Evolutionary conservation across 2,888 invertebrate species (phyloP), one percentile per base, ranked within the genome.

Genomic region (Xanthorhoe spadicearia): DNA sequence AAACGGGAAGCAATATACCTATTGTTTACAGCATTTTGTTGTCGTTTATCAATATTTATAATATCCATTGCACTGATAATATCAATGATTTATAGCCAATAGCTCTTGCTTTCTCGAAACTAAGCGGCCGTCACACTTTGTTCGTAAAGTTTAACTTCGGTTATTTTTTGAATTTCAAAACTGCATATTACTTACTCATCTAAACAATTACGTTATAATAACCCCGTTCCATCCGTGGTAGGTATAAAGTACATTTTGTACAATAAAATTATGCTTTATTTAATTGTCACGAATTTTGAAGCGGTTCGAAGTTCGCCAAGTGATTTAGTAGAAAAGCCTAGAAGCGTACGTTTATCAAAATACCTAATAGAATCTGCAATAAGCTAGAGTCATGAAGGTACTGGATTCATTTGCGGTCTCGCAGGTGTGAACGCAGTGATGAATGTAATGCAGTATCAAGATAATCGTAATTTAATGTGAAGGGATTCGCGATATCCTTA

Each of bases 1-100:
- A 80, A 83, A 89, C 88, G 83, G 89, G 88, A 90, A 89, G 89
- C 86, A 86, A 90, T 90, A 90, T 89, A 88, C 79, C 84, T 85
- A 86, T 87, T 87, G 87, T 87, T 87, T 87, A 87, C 86, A 86
- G 81, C 80, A 81, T 84, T 88, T 83, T 81, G 82, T 81, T 84
- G 83, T 83, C 86, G 79, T 86, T 87, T 87, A 88, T 89, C 88
- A 88, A 87, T 88, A 87, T 88, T 86, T 86, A 85, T 84, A 82
- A 82, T 80, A 78, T 83, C 74, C 74, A 76, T 77, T 79, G 76
- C 76, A 72, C 74, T 74, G 79, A 83, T 85, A 83, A 81, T 77
- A 78, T 81, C 79, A 56, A 54, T 70, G 68, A 74, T 74, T 72
- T 74, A 74, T 70, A 46, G 49, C 43, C 35, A 50, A 63, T 17